A percentile compares a stretch with the other conserved stretches of the same genome.
These are phyloP conservation scores for Lasiurus borealis DNA, from an alignment of 2,113 vertebrate species.

Conservation along the genomic window DNA sequence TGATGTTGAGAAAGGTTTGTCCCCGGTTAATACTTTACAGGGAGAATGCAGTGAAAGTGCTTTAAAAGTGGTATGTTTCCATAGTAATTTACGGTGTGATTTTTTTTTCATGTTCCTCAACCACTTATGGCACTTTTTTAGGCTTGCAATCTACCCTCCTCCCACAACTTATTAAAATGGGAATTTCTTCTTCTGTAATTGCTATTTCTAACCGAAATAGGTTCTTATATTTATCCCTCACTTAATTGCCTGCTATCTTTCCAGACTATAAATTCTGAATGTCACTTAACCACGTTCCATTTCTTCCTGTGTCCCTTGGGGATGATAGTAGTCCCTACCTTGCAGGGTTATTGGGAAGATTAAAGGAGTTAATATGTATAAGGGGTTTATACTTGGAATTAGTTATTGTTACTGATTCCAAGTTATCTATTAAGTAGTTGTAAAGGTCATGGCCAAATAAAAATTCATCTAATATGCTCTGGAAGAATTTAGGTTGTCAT, in stretches of 20 bases:
- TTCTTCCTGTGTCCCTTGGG: not conserved
- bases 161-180: not conserved
- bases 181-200: not conserved
- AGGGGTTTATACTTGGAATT: constrained; percentile 33
- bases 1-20: constrained; percentile 5
- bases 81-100: not conserved
- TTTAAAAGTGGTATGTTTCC: constrained; percentile 33
- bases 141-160: not conserved
- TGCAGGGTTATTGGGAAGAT: not conserved
- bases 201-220: constrained; percentile 31
- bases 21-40: not conserved
- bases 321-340: not conserved
- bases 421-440: not conserved
- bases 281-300: not conserved
- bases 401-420: not conserved
- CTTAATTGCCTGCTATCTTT: not conserved
- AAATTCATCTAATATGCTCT: not conserved
- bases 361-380: constrained; percentile 19
- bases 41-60: not conserved
- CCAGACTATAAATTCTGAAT: not conserved
- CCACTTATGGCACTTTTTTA: not conserved
- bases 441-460: not conserved
- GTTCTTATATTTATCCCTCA: not conserved
- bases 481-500: constrained; percentile 1
- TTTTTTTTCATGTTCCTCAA: not conserved